Conservation (phyloP, 2,888 invertebrate genomes). For the Horisme vitalbata region DNA sequence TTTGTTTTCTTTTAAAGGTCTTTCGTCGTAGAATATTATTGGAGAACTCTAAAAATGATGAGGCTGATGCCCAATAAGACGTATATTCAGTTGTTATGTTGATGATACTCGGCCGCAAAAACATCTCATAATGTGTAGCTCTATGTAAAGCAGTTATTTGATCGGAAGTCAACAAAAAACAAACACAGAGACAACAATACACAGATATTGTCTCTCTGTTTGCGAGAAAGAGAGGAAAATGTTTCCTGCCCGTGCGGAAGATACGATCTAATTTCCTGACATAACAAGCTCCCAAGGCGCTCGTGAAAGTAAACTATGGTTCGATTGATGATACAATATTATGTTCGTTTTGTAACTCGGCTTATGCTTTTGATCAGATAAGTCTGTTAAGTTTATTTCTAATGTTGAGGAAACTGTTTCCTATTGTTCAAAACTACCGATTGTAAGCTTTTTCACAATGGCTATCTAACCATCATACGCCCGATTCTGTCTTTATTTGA, state of each 20-base stretch:
- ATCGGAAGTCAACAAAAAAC: constrained; percentile 29
- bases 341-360: constrained; percentile 21
- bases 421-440: not conserved
- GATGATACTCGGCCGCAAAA: not conserved
- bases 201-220: constrained; percentile 31
- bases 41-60: too few species aligned
- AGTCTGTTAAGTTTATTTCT: constrained; percentile 17
- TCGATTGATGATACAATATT: constrained; percentile 26
- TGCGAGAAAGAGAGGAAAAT: constrained; percentile 43
- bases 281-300: constrained; percentile 41
- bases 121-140: not conserved
- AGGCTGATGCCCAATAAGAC: too few species aligned
- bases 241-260: constrained; percentile 63
- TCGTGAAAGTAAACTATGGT: constrained; percentile 55
- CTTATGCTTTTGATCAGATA: too few species aligned
- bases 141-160: constrained; percentile 10
- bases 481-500: too few species aligned
- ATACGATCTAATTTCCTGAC: constrained; percentile 53
- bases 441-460: not conserved
- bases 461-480: too few species aligned
- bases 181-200: constrained; percentile 39
- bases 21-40: too few species aligned
- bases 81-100: too few species aligned
- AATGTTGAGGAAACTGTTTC: constrained; percentile 3
- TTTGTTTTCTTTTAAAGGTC: too few species aligned